Evolutionary conservation across 2,797 vertebrate species (phyloP).

Genomic region (Eleutherodactylus coqui): DNA sequence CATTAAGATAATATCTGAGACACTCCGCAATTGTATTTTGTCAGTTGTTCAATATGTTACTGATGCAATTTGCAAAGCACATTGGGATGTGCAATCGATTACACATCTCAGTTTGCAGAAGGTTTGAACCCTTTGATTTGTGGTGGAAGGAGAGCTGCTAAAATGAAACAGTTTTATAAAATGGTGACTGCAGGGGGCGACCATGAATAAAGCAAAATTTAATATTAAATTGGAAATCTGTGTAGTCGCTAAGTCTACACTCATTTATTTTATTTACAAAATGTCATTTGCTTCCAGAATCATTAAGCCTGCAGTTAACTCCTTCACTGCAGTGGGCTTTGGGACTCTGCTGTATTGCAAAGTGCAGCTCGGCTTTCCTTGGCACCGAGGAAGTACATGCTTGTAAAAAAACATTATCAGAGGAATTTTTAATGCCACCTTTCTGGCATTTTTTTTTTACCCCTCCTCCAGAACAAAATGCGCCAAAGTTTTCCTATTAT

Average conservation of each 20-base stretch:
- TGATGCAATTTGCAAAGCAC: conserved; percentile 65
- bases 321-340: background rate
- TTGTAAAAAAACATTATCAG: conserved; percentile 17
- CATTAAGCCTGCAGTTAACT: conserved; percentile 50
- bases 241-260: conserved; percentile 48
- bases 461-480: too few species aligned
- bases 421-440: too few species aligned
- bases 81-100: conserved; percentile 63
- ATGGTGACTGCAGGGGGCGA: conserved; percentile 56
- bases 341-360: background rate
- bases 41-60: conserved; percentile 67
- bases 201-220: conserved; percentile 59
- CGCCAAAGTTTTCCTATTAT: too few species aligned
- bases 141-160: conserved; percentile 35
- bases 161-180: conserved; percentile 59
- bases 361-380: background rate
- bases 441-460: too few species aligned
- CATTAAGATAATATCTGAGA: conserved; percentile 63
- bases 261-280: conserved; percentile 59
- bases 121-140: conserved; percentile 63
- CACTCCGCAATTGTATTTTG: conserved; percentile 66
- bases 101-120: conserved; percentile 63
- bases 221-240: conserved; percentile 63
- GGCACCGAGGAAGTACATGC: background rate
- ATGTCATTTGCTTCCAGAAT: conserved; percentile 48